These are phyloP conservation scores for Stenodera caucasica DNA, from an alignment of 2,888 invertebrate species.

Conservation along the genomic window DNA sequence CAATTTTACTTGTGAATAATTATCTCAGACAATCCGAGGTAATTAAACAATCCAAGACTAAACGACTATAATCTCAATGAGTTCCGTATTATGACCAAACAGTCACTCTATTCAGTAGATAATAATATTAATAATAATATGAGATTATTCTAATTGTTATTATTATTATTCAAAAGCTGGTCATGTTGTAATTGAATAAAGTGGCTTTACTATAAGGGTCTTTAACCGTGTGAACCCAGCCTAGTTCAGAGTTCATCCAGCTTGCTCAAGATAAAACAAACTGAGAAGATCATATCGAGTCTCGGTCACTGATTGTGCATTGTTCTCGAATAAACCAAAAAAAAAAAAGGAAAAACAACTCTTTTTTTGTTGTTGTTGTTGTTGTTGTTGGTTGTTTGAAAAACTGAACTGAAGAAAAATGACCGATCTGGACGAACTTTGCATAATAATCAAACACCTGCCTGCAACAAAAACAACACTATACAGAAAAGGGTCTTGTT, in stretches of 20 bases:
- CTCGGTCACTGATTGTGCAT: conserved; percentile 12
- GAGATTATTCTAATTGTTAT: too few species aligned
- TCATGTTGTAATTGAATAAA: neutral
- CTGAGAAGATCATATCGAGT: conserved; percentile 10
- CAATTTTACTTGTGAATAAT: too few species aligned
- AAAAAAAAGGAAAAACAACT: neutral
- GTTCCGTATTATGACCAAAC: too few species aligned
- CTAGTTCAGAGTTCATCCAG: conserved; percentile 10
- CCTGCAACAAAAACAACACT: too few species aligned
- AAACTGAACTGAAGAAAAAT: neutral
- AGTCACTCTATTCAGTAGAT: neutral
- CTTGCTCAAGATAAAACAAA: conserved; percentile 8
- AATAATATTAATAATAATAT: neutral
- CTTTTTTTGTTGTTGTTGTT: neutral
- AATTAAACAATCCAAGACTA: too few species aligned
- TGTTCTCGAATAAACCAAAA: conserved; percentile 1
- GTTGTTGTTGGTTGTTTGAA: neutral
- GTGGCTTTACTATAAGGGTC: conserved; percentile 1
- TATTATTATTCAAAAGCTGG: neutral
- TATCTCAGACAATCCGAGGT: too few species aligned
- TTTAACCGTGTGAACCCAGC: conserved; percentile 14
- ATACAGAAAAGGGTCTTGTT: neutral
- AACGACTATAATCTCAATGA: too few species aligned
- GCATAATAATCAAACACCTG: conserved; percentile 13
- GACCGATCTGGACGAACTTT: conserved; percentile 1